A percentile compares a stretch with the other conserved stretches of the same genome.
phyloP scores from a whole-genome alignment of 2,797 vertebrate genomes.

The Platyrinchus mystaceus region DNA sequence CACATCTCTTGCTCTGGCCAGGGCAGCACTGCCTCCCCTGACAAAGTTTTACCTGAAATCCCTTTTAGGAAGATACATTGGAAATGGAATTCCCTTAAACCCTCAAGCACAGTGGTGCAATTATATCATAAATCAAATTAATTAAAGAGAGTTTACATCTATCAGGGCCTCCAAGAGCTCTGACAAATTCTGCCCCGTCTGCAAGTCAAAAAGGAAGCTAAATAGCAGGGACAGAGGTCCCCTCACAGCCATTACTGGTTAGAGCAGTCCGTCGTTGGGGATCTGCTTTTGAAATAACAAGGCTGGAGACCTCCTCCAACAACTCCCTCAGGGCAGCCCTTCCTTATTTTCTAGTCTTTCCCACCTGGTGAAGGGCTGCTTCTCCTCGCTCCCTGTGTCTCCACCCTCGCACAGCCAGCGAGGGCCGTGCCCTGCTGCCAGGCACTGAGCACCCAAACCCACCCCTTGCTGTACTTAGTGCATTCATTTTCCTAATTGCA shows the following conservation, averaged over 20 bases:
- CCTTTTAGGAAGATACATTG: not conserved
- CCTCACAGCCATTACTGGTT: not conserved
- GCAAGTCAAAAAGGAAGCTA: not conserved
- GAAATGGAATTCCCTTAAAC: constrained; percentile 8
- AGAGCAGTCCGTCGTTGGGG: not conserved
- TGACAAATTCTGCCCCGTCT: not conserved
- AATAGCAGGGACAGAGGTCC: not conserved
- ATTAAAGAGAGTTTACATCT: constrained; percentile 31
- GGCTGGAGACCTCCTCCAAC: not conserved
- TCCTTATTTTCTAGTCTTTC: not conserved
- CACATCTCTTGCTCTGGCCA: not conserved
- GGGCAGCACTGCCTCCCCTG: not conserved
- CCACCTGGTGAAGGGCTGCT: not conserved
- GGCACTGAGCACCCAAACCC: not conserved
- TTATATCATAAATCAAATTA: constrained; percentile 53
- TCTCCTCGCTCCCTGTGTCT: not conserved
- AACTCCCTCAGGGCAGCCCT: not conserved
- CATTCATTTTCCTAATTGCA: not conserved
- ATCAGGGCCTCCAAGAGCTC: not conserved
- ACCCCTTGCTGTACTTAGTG: too few species aligned
- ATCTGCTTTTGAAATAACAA: not conserved
- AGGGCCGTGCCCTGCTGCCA: not conserved
- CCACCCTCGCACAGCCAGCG: rapidly evolving
- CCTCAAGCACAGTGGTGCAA: constrained; percentile 5
- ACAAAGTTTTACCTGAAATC: not conserved